Percentiles rank a stretch among this genome's conserved stretches.
Conservation (phyloP, 2,113 vertebrate genomes). For the Mixornis gularis region DNA sequence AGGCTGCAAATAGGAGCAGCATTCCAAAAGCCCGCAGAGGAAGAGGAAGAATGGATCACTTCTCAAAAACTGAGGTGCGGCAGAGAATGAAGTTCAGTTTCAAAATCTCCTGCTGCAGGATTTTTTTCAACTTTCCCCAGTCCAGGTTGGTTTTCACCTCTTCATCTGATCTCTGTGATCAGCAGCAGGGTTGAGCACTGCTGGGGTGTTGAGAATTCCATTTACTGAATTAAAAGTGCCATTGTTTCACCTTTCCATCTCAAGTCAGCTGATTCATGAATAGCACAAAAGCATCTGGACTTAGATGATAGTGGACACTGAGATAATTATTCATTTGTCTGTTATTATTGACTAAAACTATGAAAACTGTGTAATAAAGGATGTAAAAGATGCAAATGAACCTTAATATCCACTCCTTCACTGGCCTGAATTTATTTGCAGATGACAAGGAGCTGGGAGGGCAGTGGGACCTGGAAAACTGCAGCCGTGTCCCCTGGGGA, state of each 20-base stretch:
- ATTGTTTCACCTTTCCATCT: background rate
- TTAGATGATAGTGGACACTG: background rate
- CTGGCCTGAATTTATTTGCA: background rate
- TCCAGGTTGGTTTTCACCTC: background rate
- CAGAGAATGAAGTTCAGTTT: background rate
- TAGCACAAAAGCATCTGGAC: background rate
- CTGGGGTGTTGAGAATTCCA: background rate
- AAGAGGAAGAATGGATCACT: background rate
- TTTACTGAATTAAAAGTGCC: background rate
- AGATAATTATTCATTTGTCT: background rate
- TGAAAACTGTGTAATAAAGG: background rate
- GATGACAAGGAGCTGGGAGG: background rate
- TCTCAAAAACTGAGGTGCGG: background rate
- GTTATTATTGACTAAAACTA: background rate
- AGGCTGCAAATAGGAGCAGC: background rate
- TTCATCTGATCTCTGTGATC: background rate
- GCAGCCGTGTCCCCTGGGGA: background rate
- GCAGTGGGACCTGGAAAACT: background rate
- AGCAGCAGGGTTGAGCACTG: background rate
- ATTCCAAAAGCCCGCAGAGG: background rate
- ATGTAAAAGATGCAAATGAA: background rate
- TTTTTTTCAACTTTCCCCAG: background rate
- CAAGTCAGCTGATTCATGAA: background rate
- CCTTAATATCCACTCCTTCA: background rate
- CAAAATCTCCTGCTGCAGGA: background rate